phyloP scores from a whole-genome alignment of 1,140 invertebrate species.

The Maconellicoccus hirsutus region DNA sequence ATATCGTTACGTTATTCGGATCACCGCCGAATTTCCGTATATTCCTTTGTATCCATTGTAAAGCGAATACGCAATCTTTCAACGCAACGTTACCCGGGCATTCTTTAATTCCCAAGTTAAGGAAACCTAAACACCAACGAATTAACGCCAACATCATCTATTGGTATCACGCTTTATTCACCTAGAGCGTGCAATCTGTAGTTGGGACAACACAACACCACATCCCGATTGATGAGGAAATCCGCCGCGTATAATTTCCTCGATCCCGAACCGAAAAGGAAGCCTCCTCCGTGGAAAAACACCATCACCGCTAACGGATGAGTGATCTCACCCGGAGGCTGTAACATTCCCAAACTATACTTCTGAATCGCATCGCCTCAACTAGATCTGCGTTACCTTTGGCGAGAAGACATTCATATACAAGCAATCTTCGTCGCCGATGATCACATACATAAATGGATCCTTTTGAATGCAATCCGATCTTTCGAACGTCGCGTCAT shows the following conservation, averaged over 20 bases:
- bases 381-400: background rate
- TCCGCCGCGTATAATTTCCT: slow-evolving; percentile 49
- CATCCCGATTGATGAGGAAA: slow-evolving; percentile 56
- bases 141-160: too few species aligned
- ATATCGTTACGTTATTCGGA: background rate
- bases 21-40: background rate
- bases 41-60: background rate
- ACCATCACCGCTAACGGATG: slow-evolving; percentile 48
- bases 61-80: background rate
- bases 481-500: slow-evolving; percentile 24
- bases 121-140: background rate
- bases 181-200: slow-evolving; percentile 55
- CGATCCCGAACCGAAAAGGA: slow-evolving; percentile 38
- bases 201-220: slow-evolving; percentile 65
- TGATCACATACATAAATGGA: background rate
- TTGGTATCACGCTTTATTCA: slow-evolving; percentile 27
- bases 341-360: background rate
- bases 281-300: slow-evolving; percentile 51
- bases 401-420: slow-evolving; percentile 27
- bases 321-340: background rate
- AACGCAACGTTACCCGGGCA: background rate
- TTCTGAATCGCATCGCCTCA: too few species aligned
- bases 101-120: background rate
- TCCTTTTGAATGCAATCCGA: slow-evolving; percentile 24
- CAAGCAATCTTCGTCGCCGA: slow-evolving; percentile 26